phyloP scores from a whole-genome alignment of 2,797 vertebrate species.

The Apodemus agrarius region DNA sequence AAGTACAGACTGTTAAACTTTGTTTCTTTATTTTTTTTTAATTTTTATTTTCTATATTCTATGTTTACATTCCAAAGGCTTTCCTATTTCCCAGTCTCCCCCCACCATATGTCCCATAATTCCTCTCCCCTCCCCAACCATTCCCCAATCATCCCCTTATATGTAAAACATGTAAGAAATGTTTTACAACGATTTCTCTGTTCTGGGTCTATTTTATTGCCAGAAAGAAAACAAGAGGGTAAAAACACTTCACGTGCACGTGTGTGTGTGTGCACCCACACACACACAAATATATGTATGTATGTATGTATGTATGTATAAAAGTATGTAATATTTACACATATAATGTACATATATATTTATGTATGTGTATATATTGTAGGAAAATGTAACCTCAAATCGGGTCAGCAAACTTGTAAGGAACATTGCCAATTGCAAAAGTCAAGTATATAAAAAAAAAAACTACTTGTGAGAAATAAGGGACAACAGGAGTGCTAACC shows the following conservation, averaged over 20 bases:
- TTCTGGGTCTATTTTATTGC: conserved; percentile 20
- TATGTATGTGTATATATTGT: not conserved
- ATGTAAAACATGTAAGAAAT: too few relatives aligned
- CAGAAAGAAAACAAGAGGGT: not conserved
- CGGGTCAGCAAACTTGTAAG: not conserved
- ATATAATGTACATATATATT: not conserved
- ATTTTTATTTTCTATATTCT: too few relatives aligned
- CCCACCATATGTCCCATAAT: too few relatives aligned
- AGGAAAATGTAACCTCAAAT: not conserved
- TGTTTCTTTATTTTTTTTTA: not conserved
- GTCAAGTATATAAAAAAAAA: not conserved
- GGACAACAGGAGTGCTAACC: not conserved
- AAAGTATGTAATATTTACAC: not conserved
- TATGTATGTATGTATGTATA: too few relatives aligned
- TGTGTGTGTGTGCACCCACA: too few relatives aligned
- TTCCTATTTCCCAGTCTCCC: too few relatives aligned
- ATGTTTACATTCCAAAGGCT: too few relatives aligned
- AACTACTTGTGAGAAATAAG: not conserved
- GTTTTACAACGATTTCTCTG: too few relatives aligned
- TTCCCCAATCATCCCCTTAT: too few relatives aligned
- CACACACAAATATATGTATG: too few relatives aligned
- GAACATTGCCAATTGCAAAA: not conserved
- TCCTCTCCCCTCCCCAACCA: too few relatives aligned
- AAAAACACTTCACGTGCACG: not conserved
- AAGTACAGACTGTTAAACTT: not conserved